A percentile compares a stretch with the other conserved stretches of the same genome.
Conservation (phyloP, 2,888 invertebrate genomes). For the Poecilus cupreus region DNA sequence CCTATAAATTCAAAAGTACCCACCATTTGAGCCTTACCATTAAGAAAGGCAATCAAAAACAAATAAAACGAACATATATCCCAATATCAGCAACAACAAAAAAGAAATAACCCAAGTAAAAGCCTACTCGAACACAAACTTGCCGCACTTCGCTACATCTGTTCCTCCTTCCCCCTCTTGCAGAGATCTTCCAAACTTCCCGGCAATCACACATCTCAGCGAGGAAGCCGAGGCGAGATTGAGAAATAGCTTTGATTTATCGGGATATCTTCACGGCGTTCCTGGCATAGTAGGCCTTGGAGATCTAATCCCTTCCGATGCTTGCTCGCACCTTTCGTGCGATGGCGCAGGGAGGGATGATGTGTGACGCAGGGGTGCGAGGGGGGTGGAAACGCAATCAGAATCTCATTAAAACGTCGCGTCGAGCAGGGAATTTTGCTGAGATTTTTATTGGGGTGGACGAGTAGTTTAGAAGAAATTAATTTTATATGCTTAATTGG, state of each 20-base stretch:
- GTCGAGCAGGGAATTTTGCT: neutral
- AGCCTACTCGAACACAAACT: neutral
- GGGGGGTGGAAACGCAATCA: conserved; percentile 39
- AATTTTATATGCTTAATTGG: no score
- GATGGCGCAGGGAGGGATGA: neutral
- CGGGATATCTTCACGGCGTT: conserved; percentile 31
- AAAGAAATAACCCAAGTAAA: conserved; percentile 13
- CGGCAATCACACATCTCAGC: conserved; percentile 28
- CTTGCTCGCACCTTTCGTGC: conserved; percentile 22
- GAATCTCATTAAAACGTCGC: conserved; percentile 46
- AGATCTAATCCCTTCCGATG: neutral
- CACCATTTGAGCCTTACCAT: neutral
- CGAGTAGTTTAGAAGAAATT: no score
- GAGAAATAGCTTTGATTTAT: conserved; percentile 52
- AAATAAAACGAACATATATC: conserved; percentile 26
- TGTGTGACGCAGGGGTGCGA: neutral
- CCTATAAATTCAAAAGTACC: neutral
- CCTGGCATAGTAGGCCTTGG: neutral
- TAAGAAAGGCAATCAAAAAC: conserved; percentile 18
- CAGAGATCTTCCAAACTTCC: conserved; percentile 11
- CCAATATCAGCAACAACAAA: conserved; percentile 28
- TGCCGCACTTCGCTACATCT: conserved; percentile 37
- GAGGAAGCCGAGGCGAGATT: conserved; percentile 14
- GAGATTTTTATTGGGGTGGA: neutral
- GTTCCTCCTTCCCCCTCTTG: neutral